Conservation (phyloP, 1,140 invertebrate genomes). For the Hyposmocoma kahamanoa region DNA sequence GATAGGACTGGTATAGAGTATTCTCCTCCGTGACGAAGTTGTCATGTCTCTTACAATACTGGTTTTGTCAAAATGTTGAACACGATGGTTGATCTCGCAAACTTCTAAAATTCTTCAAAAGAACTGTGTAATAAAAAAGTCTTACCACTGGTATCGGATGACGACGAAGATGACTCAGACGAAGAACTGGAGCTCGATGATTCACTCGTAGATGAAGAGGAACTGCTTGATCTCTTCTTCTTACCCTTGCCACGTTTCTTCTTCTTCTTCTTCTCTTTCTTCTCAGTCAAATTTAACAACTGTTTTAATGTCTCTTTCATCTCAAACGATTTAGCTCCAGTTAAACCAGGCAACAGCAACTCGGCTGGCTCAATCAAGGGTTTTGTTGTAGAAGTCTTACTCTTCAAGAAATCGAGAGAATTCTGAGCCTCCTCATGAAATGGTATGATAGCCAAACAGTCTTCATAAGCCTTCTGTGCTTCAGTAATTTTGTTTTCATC, state of each 20-base stretch:
- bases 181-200: slow-evolving; percentile 78
- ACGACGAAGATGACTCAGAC: slow-evolving; percentile 78
- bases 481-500: slow-evolving; percentile 90
- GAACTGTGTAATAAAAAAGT: slow-evolving; percentile 11
- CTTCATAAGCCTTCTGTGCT: slow-evolving; percentile 87
- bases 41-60: too few species aligned
- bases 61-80: too few species aligned
- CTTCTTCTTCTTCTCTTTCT: slow-evolving; percentile 82
- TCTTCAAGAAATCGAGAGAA: slow-evolving; percentile 84
- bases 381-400: slow-evolving; percentile 75
- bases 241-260: slow-evolving; percentile 82
- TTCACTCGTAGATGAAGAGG: slow-evolving; percentile 78
- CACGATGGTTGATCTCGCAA: slow-evolving; percentile 4
- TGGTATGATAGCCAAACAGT: slow-evolving; percentile 85
- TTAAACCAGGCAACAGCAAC: slow-evolving; percentile 73
- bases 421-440: slow-evolving; percentile 89
- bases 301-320: slow-evolving; percentile 79
- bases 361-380: slow-evolving; percentile 76
- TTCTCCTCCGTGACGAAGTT: too few species aligned
- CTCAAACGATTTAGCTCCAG: slow-evolving; percentile 73
- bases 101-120: too few species aligned
- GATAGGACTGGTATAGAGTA: too few species aligned
- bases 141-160: slow-evolving; percentile 72
- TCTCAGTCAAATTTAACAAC: slow-evolving; percentile 74
- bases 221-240: slow-evolving; percentile 79